Evolutionary conservation across 2,888 invertebrate genomes (phyloP).

Genomic region (Chaetogeoica ovagalla): DNA sequence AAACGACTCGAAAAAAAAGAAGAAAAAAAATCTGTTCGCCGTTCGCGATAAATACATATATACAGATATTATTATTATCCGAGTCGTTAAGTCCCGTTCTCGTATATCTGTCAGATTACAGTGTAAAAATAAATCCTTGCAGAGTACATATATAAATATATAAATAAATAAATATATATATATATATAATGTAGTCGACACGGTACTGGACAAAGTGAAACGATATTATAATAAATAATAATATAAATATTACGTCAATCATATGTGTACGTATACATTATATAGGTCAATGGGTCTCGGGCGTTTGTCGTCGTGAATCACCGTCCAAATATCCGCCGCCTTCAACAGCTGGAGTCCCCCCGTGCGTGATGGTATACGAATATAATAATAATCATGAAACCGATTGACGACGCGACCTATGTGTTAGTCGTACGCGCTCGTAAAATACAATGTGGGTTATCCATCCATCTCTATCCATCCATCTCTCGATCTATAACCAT

Average conservation of each 20-base stretch:
- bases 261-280: conserved; percentile 1
- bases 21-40: too few species aligned
- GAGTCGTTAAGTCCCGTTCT: too few species aligned
- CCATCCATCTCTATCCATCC: conserved; percentile 8
- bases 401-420: background rate
- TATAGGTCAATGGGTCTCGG: conserved; percentile 50
- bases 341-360: background rate
- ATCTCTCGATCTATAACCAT: too few species aligned
- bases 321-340: conserved; percentile 27
- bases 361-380: conserved; percentile 31
- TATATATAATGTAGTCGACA: too few species aligned
- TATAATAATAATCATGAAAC: too few species aligned
- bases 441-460: conserved; percentile 34
- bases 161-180: too few species aligned
- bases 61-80: too few species aligned
- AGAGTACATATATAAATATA: too few species aligned
- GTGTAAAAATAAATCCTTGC: too few species aligned
- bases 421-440: background rate
- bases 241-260: background rate
- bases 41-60: too few species aligned
- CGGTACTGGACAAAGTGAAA: background rate
- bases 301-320: conserved; percentile 38
- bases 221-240: background rate
- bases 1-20: too few species aligned
- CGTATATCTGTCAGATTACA: too few species aligned